Evolutionary conservation across 2,113 vertebrate species (phyloP).

Genomic region (Nicator chloris): DNA sequence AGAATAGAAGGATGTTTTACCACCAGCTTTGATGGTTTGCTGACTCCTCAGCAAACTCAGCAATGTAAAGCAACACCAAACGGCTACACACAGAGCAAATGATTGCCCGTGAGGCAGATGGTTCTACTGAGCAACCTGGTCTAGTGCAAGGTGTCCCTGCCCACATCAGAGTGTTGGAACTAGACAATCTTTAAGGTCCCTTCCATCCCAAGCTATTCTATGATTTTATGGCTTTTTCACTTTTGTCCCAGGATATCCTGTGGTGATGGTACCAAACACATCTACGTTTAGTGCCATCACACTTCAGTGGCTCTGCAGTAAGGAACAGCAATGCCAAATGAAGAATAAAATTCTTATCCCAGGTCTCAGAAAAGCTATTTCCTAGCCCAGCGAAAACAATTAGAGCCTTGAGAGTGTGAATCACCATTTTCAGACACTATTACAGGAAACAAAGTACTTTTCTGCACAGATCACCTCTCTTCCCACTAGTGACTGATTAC

Average conservation of each 20-base stretch:
- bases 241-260: background rate
- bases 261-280: background rate
- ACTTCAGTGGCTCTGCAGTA: background rate
- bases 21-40: background rate
- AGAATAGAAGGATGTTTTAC: background rate
- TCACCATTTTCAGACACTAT: background rate
- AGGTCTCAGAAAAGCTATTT: background rate
- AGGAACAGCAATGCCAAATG: background rate
- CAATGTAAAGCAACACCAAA: background rate
- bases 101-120: background rate
- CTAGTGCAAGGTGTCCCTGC: background rate
- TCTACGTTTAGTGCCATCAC: background rate
- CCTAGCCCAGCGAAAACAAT: background rate
- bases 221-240: background rate
- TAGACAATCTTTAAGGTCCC: background rate
- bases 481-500: constrained; percentile 8
- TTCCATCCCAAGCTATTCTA: background rate
- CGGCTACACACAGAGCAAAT: background rate
- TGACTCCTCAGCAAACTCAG: background rate
- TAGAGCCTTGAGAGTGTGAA: background rate
- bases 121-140: background rate
- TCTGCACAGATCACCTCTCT: background rate
- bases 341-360: background rate
- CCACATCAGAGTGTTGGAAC: background rate
- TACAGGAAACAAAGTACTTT: background rate